Base-by-base conservation (phyloP, 2,797 vertebrate species). In the Florisuga fusca region DNA sequence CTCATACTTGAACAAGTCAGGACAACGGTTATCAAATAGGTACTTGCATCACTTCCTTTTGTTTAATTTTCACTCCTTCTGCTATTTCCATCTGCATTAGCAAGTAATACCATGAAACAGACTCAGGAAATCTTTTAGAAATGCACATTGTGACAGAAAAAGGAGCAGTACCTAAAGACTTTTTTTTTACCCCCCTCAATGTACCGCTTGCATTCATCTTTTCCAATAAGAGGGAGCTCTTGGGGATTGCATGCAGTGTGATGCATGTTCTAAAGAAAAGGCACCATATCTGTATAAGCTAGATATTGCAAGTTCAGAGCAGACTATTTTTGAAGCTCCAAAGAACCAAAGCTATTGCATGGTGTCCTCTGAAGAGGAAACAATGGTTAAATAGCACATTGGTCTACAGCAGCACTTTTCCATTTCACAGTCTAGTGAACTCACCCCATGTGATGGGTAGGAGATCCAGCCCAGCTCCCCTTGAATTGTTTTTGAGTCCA, bases 381-480 rank as follows among this genome's bases (percentile, higher is more conserved):
- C 48, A 96, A 95, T 82, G 22, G 68, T 97, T 96, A 96, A 92
- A 97, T 5, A 94, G 93, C 94, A 93, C 68, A 83, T 7, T 85
- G 94, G 84, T 89, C 88, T 95, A 82, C 8, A 95, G 90, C 91
- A 96, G 89, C 91, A 91, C 87, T 97, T 89, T 89, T 10, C 83
- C 90, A 89, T 93, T 95, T 95, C 86, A 96, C 92, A 95, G 79
- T 94, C 91, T 50, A 83, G 46, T 94, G 82, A 96, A 99, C 99
- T 99, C 97, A 99, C 99, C 98, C 99, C 99, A 66, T 99, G 99
- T 57, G 98, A 97, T 68, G 99, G 99, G 96, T 99, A 99, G 97
- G 99, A 99, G 97, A 99, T 99, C 99, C 99, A 99, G 97, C 99
- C 99, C 96, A 99, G 98, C 98, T 99, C 99, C 90, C 99, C 99